These are phyloP conservation scores for Terebella lapidaria DNA, from an alignment of 2,888 invertebrate species.

Conservation along the genomic window DNA sequence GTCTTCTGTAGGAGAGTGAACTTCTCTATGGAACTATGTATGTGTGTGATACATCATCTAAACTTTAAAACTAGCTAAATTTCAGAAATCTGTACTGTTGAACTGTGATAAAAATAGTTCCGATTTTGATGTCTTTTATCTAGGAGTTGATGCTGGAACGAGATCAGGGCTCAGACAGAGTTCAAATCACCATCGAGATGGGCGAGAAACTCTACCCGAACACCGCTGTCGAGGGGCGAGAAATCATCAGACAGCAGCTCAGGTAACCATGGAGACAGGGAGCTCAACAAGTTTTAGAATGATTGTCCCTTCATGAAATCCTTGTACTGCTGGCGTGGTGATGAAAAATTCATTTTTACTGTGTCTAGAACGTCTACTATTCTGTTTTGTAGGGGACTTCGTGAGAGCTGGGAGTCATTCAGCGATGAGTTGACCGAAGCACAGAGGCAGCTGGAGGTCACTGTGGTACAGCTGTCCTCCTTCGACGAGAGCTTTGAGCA, in stretches of 20 bases:
- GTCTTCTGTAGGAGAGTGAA: too few relatives aligned
- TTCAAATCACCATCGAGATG: constrained; percentile 69
- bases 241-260: constrained; percentile 69
- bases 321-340: too few relatives aligned
- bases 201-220: constrained; percentile 86
- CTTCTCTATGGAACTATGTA: too few relatives aligned
- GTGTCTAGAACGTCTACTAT: too few relatives aligned
- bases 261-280: too few relatives aligned
- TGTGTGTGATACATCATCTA: too few relatives aligned
- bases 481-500: constrained; percentile 82
- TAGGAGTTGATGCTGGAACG: constrained; percentile 63
- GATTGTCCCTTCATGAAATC: too few relatives aligned
- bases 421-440: constrained; percentile 77
- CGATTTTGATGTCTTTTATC: not conserved
- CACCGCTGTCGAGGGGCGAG: constrained; percentile 85
- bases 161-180: constrained; percentile 76
- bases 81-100: constrained; percentile 1
- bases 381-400: constrained; percentile 61
- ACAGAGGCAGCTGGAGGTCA: constrained; percentile 75
- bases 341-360: too few relatives aligned
- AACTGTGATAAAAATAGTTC: not conserved
- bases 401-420: constrained; percentile 83
- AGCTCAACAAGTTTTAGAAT: too few relatives aligned
- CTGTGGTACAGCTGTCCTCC: constrained; percentile 82
- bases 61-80: too few relatives aligned